Conservation (phyloP, 2,888 invertebrate genomes). For the Tryphoninae sp. region DNA sequence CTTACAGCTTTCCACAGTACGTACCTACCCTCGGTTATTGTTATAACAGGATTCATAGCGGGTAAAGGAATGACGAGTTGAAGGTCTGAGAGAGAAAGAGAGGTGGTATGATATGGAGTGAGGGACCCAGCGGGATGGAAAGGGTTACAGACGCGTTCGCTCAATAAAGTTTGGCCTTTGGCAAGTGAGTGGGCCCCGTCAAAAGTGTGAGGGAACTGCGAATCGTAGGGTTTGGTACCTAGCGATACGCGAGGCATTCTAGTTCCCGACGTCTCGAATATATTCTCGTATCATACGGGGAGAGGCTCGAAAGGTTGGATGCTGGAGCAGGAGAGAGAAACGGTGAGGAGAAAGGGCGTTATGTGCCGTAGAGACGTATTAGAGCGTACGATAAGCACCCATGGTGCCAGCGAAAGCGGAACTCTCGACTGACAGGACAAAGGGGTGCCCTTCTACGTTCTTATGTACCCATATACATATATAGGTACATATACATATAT, state of each 20-base stretch:
- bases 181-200: slow-evolving; percentile 42
- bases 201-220: slow-evolving; percentile 19
- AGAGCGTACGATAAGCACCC: slow-evolving; percentile 71
- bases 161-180: slow-evolving; percentile 68
- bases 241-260: slow-evolving; percentile 37
- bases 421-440: slow-evolving; percentile 67
- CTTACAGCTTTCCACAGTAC: background rate
- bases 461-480: slow-evolving; percentile 23
- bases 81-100: slow-evolving; percentile 7
- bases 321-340: slow-evolving; percentile 19
- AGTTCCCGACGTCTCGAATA: slow-evolving; percentile 53
- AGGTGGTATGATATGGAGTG: background rate
- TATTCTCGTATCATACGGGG: slow-evolving; percentile 60
- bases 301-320: slow-evolving; percentile 2
- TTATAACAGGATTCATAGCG: slow-evolving; percentile 41
- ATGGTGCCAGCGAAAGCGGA: slow-evolving; percentile 66
- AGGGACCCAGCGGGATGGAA: background rate
- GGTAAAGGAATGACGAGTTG: slow-evolving; percentile 46
- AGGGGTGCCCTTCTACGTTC: slow-evolving; percentile 60
- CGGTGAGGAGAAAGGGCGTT: slow-evolving; percentile 52
- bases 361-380: slow-evolving; percentile 66
- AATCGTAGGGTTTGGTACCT: slow-evolving; percentile 43
- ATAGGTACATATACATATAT: background rate
- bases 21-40: background rate
- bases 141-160: slow-evolving; percentile 14